Percentiles rank a stretch among this genome's conserved stretches.
Conservation (phyloP, 2,888 invertebrate species). For the Drosophila meridiana region DNA sequence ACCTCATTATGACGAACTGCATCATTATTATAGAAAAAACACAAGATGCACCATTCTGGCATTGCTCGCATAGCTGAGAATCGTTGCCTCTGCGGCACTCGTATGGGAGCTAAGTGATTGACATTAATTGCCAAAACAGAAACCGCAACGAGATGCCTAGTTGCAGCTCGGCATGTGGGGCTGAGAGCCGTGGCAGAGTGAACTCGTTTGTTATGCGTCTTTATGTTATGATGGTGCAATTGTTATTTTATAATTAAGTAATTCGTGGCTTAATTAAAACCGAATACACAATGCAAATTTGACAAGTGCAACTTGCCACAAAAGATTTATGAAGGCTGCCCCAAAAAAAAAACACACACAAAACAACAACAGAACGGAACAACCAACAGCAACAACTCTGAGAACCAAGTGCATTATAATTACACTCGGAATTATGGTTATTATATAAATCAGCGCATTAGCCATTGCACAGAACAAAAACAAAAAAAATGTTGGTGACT, state of each 20-base stretch:
- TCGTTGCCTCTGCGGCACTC: slow-evolving; percentile 11
- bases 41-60: slow-evolving; percentile 15
- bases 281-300: slow-evolving; percentile 43
- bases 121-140: slow-evolving; percentile 69
- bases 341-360: slow-evolving; percentile 36
- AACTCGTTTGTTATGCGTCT: slow-evolving; percentile 54
- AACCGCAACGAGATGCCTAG: slow-evolving; percentile 10
- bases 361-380: neutral
- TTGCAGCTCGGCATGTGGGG: slow-evolving; percentile 7
- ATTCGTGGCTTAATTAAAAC: slow-evolving; percentile 69
- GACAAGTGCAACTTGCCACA: slow-evolving; percentile 55
- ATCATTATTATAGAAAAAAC: slow-evolving; percentile 19
- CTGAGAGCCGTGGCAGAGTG: slow-evolving; percentile 29
- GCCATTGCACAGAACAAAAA: slow-evolving; percentile 42
- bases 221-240: slow-evolving; percentile 36
- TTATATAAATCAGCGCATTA: slow-evolving; percentile 73
- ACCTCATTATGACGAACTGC: slow-evolving; percentile 28
- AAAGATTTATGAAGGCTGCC: slow-evolving; percentile 65
- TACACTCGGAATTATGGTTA: slow-evolving; percentile 57
- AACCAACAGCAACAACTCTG: slow-evolving; percentile 42
- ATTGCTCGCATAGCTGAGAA: slow-evolving; percentile 43
- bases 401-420: slow-evolving; percentile 65
- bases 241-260: slow-evolving; percentile 67
- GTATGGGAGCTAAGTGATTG: slow-evolving; percentile 63
- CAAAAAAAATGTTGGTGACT: slow-evolving; percentile 32